Evolutionary conservation across 2,888 invertebrate species (phyloP), one percentile per base, ranked within the genome.

Genomic region (Eupithecia insigniata): DNA sequence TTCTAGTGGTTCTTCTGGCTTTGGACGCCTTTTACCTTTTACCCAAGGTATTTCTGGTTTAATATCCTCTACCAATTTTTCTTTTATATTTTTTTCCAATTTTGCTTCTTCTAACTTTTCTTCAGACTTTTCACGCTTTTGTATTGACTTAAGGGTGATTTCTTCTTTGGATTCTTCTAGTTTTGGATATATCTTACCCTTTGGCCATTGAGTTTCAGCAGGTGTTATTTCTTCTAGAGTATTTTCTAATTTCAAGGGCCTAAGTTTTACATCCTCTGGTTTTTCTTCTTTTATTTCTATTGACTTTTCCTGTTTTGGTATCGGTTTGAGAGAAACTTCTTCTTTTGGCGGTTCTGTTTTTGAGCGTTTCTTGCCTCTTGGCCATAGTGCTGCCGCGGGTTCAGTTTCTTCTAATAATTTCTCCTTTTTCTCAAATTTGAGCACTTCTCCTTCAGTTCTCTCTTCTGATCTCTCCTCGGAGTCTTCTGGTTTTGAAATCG

Each of bases 71-170:
- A 75, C 10, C 6, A 74, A 55, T 70, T 80, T 76, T 12, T 62
- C 62, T 36, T 7, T 34, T 34, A 36, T 34, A 7, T 39, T 55
- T 77, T 82, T 87, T 70, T 87, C 88, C 18, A 85, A 74, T 68
- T 83, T 84, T 18, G 84, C 76, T 36, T 78, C 89, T 85, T 91
- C 83, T 0, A 87, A 81, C 74, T 92, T 89, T 77, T 91, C 89
- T 72, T 91, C 88, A 55, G 84, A 87, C 60, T 80, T 80, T 69
- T 80, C 69, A 12, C 12, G 82, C 68, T 82, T 93, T 75, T 77
- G 89, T 75, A 92, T 83, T 0, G 94, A 92, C 75, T 88, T 88
- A 8, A 91, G 80, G n/a, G 86, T 78, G 1, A 89, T 86, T 77
- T 89, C 87, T 77, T 91, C 89, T 14, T 81, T 76, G 0, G 78